Evolutionary conservation across 2,888 invertebrate species (phyloP), one percentile per base, ranked within the genome.

Genomic region (Hydroisotoma schaefferi): DNA sequence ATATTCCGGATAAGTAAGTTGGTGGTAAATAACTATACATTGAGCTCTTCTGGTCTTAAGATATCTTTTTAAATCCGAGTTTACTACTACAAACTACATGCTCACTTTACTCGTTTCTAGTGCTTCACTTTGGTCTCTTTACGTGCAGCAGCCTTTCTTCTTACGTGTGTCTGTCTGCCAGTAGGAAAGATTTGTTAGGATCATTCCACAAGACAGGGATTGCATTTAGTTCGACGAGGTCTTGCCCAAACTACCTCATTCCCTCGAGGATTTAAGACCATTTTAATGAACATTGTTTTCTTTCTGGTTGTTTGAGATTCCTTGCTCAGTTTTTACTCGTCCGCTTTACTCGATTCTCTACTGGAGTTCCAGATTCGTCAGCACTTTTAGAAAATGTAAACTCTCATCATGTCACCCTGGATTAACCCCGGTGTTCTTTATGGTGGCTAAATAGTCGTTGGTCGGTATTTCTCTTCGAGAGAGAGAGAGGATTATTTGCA

Each of bases 281-380:
- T 53, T 53, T 53, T 53, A 53, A 53, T 53, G 53, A 53, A 40
- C 53, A 53, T 53, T 53, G 53, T 53, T 53, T 53, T 53, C 53
- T 27, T 53, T 38, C 37, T 22, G 33, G 37, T 53, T 53, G 53
- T 53, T 53, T 53, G 43, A 53, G 53, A 53, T 53, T 53, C 53
- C 27, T 53, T 26, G 23, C 26, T 38, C 27, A 6, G 40, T 27
- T 53, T 53, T 53, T 53, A 53, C 52, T 20, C 22, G 18, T 25
- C 23, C 20, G 15, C 46, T 25, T 46, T 25, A 6, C 20, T 46
- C 46, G 25, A 46, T 25, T 22, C 46, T 46, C 46, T 46, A n/a
- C 25, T 22, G 46, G n/a, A n/a, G n/a, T n/a, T n/a, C n/a, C n/a
- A n/a, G n/a, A n/a, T n/a, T n/a, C n/a, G n/a, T n/a, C n/a, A n/a